Base-by-base conservation (phyloP, 2,888 invertebrate species). In the Biston stratarius region DNA sequence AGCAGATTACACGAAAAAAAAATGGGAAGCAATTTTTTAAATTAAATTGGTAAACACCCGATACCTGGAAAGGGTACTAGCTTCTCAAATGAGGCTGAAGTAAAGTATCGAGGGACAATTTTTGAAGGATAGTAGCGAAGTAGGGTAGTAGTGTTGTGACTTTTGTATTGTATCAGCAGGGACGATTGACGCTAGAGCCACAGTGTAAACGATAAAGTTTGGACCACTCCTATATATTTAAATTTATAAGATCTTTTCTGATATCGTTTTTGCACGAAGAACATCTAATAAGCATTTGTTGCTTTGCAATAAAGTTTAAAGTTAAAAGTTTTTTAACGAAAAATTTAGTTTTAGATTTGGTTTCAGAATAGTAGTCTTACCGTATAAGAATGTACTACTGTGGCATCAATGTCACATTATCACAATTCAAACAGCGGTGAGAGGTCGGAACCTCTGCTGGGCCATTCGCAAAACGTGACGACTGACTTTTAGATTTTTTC, bases 391-490 rank as follows among this genome's bases (percentile, higher is more conserved):
- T 64, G 63, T 52, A 34, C 34, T 64, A 71, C 66, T 74, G 65
- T 67, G 68, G 56, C 68, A 58, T 58, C 56, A 65, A 38, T 33
- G 24, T 64, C 45, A 64, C 48, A 60, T 65, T 56, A 74, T 72
- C 71, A 71, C 72, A 73, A 57, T 67, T 63, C 57, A 67, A 67
- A 68, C 67, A 62, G 62, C 64, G 38, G 24, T 34, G 51, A 42
- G 56, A 69, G 66, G 48, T 24, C 24, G 47, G 36, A 51, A 62
- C 66, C 56, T 60, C 65, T 67, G 33, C 12, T 38, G 34, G 65
- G 49, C 44, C 61, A 57, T 61, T 57, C 61, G n/a, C 24, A 38
- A 59, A 47, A 55, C 49, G 36, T 33, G 11, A 33, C 40, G 61
- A 55, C 44, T 42, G 5, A 38, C 38, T 38, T 38, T 38, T 6